phyloP scores from a whole-genome alignment of 2,113 vertebrate genomes.

The Eulemur macaco region DNA sequence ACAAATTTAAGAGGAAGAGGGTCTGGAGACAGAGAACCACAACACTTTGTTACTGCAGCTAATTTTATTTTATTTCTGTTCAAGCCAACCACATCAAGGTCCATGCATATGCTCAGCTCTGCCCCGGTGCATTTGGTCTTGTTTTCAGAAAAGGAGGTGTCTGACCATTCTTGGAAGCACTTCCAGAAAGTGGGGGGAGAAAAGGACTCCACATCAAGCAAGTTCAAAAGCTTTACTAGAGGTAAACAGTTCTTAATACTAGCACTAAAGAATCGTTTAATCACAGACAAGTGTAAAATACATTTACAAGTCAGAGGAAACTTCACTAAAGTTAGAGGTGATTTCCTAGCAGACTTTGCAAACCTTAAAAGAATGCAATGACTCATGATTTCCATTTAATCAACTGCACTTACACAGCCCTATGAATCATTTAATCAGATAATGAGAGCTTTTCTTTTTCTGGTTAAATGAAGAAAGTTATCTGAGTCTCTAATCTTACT shows the following conservation, averaged over 20 bases:
- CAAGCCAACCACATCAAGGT: background rate
- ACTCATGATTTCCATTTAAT: background rate
- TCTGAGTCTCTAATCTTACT: background rate
- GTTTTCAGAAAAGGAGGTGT: background rate
- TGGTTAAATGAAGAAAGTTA: background rate
- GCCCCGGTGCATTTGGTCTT: background rate
- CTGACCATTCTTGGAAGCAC: background rate
- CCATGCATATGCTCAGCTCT: background rate
- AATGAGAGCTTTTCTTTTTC: background rate
- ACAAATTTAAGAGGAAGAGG: background rate
- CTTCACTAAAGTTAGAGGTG: background rate
- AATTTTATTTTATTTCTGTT: background rate
- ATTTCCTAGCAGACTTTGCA: background rate
- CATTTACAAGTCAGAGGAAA: background rate
- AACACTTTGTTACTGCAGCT: background rate
- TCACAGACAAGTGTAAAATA: background rate
- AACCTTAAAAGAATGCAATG: background rate
- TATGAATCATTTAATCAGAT: background rate
- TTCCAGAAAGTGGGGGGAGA: background rate
- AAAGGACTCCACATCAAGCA: background rate
- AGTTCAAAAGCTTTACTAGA: constrained; percentile 3
- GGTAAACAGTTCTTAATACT: background rate
- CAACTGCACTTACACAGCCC: background rate
- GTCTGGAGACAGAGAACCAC: background rate
- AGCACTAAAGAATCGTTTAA: constrained; percentile 39